Percentiles rank a stretch among this genome's conserved stretches.
These are phyloP conservation scores for Microctenopoma steveboyesi DNA, from an alignment of 2,797 vertebrate genomes.

Conservation along the genomic window DNA sequence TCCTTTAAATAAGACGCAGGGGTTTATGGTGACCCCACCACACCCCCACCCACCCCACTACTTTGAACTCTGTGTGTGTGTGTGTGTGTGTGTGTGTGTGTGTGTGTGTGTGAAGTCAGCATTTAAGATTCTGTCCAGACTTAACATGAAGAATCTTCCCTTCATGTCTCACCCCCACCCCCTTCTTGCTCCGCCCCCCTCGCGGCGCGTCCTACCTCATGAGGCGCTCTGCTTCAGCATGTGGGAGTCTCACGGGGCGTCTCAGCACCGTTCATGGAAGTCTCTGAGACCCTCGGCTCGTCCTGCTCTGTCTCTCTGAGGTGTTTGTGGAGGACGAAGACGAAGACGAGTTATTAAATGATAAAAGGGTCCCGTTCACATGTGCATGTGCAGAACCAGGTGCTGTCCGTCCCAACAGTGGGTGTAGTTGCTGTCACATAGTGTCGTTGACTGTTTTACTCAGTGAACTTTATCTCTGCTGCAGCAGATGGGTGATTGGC, in stretches of 20 bases:
- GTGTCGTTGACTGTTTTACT: no score
- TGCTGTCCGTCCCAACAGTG: no score
- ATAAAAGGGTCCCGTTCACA: no score
- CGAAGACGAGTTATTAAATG: no score
- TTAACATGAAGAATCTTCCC: constrained; percentile 37
- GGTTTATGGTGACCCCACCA: constrained; percentile 18
- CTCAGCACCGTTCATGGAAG: constrained; percentile 50
- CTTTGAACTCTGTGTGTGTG: constrained; percentile 20
- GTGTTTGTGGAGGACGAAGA: no score
- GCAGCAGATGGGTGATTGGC: no score
- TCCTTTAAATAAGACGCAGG: background rate
- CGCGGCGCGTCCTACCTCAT: constrained; percentile 55
- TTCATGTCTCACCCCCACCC: constrained; percentile 58
- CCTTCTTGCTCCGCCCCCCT: constrained; percentile 34
- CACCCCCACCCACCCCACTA: constrained; percentile 7
- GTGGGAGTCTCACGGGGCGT: constrained; percentile 60
- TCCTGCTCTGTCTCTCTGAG: no score
- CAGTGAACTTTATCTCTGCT: no score
- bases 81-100: background rate
- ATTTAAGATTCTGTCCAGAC: constrained; percentile 55
- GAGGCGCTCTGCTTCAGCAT: constrained; percentile 62
- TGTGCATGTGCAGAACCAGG: no score
- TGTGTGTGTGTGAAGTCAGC: background rate
- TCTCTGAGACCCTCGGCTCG: constrained; percentile 24
- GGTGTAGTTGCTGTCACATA: no score